These are phyloP conservation scores for Hermodice carunculata DNA, from an alignment of 2,888 invertebrate genomes.

Conservation along the genomic window DNA sequence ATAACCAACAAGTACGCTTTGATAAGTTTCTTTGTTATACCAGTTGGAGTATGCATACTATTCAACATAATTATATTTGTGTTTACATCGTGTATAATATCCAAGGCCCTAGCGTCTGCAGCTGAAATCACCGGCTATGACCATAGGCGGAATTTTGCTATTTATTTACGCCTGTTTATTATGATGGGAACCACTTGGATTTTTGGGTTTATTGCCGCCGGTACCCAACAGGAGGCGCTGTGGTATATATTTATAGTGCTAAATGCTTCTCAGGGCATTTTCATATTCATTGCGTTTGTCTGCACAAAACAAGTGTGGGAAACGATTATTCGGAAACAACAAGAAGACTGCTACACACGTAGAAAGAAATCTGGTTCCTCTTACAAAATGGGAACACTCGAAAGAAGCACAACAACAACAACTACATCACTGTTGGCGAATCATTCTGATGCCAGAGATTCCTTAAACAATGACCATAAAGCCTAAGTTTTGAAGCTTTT, in stretches of 20 bases:
- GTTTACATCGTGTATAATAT: neutral
- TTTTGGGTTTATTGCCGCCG: conserved; percentile 8
- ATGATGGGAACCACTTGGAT: conserved; percentile 6
- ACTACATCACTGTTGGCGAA: no score
- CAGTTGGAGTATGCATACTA: neutral
- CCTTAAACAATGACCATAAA: no score
- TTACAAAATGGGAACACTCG: no score
- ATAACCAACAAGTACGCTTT: conserved; percentile 2
- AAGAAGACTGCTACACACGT: no score
- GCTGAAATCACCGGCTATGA: neutral
- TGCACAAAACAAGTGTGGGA: neutral
- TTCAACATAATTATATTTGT: neutral
- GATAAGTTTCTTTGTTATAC: neutral
- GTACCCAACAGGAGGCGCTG: conserved; percentile 3
- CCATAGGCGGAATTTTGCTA: neutral
- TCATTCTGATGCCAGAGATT: no score
- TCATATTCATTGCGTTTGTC: conserved; percentile 5
- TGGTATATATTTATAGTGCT: conserved; percentile 9
- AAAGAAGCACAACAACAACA: no score
- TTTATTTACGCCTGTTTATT: neutral
- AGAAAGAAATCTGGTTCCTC: no score
- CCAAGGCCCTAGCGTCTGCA: neutral
- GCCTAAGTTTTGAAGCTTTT: no score
- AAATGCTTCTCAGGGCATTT: conserved; percentile 11
- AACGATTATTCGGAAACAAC: no score